Conservation (phyloP, 1,140 invertebrate species). For the Drosophila sturtevanti region DNA sequence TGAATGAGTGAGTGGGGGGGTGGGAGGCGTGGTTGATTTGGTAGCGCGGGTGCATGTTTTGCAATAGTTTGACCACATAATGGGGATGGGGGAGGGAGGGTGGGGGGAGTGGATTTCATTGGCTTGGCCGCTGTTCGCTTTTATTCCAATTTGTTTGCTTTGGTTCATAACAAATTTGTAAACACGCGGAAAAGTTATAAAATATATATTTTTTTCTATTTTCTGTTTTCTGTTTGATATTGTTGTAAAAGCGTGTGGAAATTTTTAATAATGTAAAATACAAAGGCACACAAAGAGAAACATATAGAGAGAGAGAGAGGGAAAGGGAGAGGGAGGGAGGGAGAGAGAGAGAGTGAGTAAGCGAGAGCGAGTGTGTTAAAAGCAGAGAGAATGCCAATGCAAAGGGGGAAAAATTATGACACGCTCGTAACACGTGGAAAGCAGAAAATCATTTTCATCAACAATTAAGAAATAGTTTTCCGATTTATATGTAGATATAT, state of each 20-base stretch:
- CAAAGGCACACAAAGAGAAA: constrained; percentile 19
- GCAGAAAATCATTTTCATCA: neutral
- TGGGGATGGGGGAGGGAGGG: neutral
- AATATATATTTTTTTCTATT: constrained; percentile 6
- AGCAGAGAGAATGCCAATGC: neutral
- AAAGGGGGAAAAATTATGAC: constrained; percentile 65
- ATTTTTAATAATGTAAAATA: constrained; percentile 38
- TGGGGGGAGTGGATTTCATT: neutral
- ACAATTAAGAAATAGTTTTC: constrained; percentile 13
- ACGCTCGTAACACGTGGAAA: constrained; percentile 48
- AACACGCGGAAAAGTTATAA: constrained; percentile 55
- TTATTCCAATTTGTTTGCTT: constrained; percentile 10
- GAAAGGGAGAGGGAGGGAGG: constrained; percentile 13
- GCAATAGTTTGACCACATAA: constrained; percentile 44
- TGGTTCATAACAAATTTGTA: constrained; percentile 31
- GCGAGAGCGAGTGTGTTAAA: neutral
- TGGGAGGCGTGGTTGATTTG: neutral
- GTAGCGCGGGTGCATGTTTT: constrained; percentile 34
- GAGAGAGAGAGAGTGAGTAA: constrained; percentile 11
- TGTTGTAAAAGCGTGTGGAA: constrained; percentile 48
- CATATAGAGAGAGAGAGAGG: constrained; percentile 4
- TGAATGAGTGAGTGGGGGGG: neutral
- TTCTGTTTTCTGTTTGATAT: neutral
- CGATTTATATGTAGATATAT: neutral
- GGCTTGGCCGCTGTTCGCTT: too few relatives aligned